Evolutionary conservation across 2,888 invertebrate species (phyloP), one percentile per base, ranked within the genome.

Genomic region (Epirrhoe alternata): DNA sequence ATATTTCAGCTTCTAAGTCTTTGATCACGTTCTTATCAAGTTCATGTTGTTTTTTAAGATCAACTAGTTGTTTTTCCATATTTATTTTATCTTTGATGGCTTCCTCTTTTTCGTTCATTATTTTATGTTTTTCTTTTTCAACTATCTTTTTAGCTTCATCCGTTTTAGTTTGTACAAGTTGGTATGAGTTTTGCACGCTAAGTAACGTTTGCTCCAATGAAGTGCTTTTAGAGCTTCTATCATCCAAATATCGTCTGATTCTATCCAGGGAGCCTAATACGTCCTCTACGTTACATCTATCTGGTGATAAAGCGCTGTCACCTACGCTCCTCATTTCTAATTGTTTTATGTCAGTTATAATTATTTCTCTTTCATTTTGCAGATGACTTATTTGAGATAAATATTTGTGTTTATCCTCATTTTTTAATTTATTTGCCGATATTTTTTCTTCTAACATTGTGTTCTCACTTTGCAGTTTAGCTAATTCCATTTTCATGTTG

Each of bases 41-140:
- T 73, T 86, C 79, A 60, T 89, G 78, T 71, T 82, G 81, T 38
- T 77, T 70, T 78, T 85, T 86, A 1, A 90, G 67, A 52, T 83
- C 74, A 3, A 70, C 60, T 24, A 93, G 74, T 72, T 86, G 78
- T 62, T 79, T 81, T 75, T 89, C 87, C 76, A 89, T 78, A 47
- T 73, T 74, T 16, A 81, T 63, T 79, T 79, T 85, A 51, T 88
- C 87, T 70, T 71, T 78, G 38, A 89, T 77, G 12, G 86, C 88
- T 59, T 88, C 86, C 77, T 92, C 91, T 77, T 92, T 92, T 73
- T 92, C 92, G 70, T 72, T 77, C 0, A 83, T 67, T 60, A 90
- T 87, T 76, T 90, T 92, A 76, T 85, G 86, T 77, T 88, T 89
- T 77, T 92, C 92, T 69, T 83, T 86, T 80, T 92, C 91, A 5